Evolutionary conservation across 2,888 invertebrate species (phyloP).

Genomic region (Pyrrhosoma nymphula): DNA sequence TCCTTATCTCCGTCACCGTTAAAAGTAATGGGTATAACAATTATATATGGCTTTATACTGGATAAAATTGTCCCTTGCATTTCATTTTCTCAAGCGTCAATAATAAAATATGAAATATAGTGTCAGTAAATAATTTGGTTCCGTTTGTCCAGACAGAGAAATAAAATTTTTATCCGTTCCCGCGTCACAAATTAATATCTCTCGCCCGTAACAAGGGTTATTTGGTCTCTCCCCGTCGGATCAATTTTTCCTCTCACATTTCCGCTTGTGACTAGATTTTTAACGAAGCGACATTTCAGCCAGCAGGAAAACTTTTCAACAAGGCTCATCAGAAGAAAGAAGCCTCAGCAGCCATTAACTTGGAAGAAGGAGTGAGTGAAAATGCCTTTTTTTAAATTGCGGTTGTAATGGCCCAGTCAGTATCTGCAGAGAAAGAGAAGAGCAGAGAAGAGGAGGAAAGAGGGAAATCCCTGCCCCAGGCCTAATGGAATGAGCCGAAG

Average conservation of each 20-base stretch:
- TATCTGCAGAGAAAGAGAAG: constrained; percentile 41
- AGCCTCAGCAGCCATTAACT: constrained; percentile 43
- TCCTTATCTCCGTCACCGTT: no score
- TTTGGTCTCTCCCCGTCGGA: constrained; percentile 36
- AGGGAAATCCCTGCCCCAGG: constrained; percentile 43
- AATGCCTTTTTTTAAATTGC: constrained; percentile 55
- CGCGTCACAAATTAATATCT: not conserved
- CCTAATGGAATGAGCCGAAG: constrained; percentile 63
- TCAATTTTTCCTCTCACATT: constrained; percentile 59
- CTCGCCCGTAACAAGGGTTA: constrained; percentile 47
- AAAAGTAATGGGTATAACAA: not conserved
- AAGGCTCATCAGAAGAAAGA: constrained; percentile 64
- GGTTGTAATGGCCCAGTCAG: constrained; percentile 61
- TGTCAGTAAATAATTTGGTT: not conserved
- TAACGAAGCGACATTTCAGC: constrained; percentile 60
- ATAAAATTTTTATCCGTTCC: not conserved
- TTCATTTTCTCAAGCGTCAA: not conserved
- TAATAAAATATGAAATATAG: not conserved
- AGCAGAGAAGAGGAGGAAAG: not conserved
- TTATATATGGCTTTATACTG: not conserved
- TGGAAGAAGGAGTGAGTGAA: not conserved
- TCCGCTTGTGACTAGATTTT: constrained; percentile 63
- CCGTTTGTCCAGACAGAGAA: not conserved
- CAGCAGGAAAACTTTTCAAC: constrained; percentile 59
- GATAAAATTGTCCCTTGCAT: not conserved